Evolutionary conservation across 2,113 vertebrate genomes (phyloP).

Genomic region (Varanus komodoensis): DNA sequence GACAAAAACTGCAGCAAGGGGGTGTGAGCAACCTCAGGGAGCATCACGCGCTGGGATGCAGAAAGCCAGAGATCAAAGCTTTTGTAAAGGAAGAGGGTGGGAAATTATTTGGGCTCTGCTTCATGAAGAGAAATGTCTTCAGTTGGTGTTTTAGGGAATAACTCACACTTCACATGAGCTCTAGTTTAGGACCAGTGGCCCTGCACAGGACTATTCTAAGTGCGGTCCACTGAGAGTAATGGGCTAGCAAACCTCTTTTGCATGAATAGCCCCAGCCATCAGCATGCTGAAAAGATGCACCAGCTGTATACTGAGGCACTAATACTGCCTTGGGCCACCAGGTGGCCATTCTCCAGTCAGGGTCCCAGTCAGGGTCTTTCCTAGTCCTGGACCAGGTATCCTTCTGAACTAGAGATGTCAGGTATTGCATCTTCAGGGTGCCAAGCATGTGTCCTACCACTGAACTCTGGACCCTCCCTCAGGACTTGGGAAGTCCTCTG

Average conservation of each 20-base stretch:
- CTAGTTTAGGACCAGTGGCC: background rate
- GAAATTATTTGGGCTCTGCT: background rate
- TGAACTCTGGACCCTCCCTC: background rate
- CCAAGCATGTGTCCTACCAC: background rate
- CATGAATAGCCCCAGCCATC: background rate
- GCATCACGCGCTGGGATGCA: too few species aligned
- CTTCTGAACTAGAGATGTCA: background rate
- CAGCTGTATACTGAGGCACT: background rate
- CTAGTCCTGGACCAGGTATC: background rate
- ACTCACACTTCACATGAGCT: background rate
- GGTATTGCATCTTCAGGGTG: conserved; percentile 6
- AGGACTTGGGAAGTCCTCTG: background rate
- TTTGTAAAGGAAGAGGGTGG: too few species aligned
- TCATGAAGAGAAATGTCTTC: background rate
- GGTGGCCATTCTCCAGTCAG: background rate
- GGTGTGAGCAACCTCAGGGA: background rate
- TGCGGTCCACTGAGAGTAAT: too few species aligned
- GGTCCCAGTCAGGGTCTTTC: background rate
- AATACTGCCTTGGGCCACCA: too few species aligned
- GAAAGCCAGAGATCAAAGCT: background rate
- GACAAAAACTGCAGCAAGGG: background rate
- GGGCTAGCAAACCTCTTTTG: background rate
- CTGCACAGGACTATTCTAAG: background rate
- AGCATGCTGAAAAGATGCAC: background rate
- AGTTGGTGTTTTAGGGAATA: background rate